phyloP scores from a whole-genome alignment of 1,140 invertebrate species.

The Zaprionus tsacasi region DNA sequence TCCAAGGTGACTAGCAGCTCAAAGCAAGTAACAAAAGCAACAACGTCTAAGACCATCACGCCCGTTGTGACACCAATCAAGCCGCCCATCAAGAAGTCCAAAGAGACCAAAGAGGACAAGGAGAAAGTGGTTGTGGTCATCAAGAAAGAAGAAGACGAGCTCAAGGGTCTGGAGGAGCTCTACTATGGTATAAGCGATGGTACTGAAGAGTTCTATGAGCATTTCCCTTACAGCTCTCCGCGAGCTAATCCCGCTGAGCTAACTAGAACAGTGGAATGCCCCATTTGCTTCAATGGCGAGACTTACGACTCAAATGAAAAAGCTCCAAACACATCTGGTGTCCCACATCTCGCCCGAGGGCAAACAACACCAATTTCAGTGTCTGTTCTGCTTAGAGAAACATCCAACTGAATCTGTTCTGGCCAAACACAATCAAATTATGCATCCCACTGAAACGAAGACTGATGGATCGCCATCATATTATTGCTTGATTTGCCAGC shows the following conservation, averaged over 20 bases:
- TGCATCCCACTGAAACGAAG: conserved; percentile 87
- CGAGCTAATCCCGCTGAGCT: conserved; percentile 52
- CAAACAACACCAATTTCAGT: conserved; percentile 84
- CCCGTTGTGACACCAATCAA: conserved; percentile 22
- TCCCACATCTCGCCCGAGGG: conserved; percentile 86
- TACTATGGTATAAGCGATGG: conserved; percentile 80
- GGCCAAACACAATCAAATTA: conserved; percentile 85
- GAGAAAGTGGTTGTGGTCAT: conserved; percentile 60
- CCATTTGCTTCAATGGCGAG: conserved; percentile 85
- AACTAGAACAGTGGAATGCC: conserved; percentile 84
- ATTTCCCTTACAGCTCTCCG: conserved; percentile 68
- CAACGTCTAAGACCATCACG: conserved; percentile 27
- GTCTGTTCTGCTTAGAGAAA: conserved; percentile 86
- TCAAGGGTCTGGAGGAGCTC: conserved; percentile 76
- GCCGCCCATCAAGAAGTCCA: conserved; percentile 35
- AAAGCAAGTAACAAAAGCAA: conserved; percentile 40
- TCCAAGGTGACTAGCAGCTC: conserved; percentile 31
- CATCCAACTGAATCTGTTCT: conserved; percentile 85
- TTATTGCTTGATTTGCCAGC: conserved; percentile 89
- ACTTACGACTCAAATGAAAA: conserved; percentile 86
- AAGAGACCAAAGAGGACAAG: conserved; percentile 63
- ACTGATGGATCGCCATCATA: conserved; percentile 85
- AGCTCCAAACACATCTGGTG: conserved; percentile 89
- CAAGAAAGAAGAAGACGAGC: conserved; percentile 77
- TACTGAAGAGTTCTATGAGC: conserved; percentile 67